Evolutionary conservation across 2,113 vertebrate species (phyloP).

Genomic region (Aspiorhynchus laticeps): DNA sequence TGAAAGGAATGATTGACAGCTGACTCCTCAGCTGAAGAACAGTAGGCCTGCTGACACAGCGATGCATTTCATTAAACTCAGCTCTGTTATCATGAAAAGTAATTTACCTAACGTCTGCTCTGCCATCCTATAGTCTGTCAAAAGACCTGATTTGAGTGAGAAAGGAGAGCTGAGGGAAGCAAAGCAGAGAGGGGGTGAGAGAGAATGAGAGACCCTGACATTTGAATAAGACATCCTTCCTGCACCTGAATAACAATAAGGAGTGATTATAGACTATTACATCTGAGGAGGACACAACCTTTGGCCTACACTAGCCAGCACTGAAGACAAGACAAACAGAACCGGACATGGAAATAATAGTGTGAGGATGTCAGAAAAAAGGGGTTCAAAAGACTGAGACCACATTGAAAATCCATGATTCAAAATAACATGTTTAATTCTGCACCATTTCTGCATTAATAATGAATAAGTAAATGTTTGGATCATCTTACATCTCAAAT

Average conservation of each 20-base stretch:
- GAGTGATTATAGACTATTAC: conserved; percentile 82
- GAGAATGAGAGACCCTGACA: conserved; percentile 60
- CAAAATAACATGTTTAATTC: background rate
- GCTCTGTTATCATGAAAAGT: conserved; percentile 85
- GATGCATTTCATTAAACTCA: conserved; percentile 82
- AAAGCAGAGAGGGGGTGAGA: conserved; percentile 21
- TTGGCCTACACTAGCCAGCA: conserved; percentile 77
- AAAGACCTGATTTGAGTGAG: conserved; percentile 55
- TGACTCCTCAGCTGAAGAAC: conserved; percentile 79
- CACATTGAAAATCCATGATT: background rate
- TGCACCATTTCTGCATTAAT: no score
- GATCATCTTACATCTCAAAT: no score
- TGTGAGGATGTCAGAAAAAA: background rate
- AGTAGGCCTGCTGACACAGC: conserved; percentile 76
- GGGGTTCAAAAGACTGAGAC: conserved; percentile 19
- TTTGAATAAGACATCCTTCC: conserved; percentile 65
- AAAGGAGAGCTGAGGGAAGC: conserved; percentile 28
- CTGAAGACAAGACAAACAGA: conserved; percentile 78
- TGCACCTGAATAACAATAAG: conserved; percentile 78
- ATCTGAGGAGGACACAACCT: conserved; percentile 74
- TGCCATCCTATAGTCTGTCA: conserved; percentile 84
- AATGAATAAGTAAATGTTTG: no score
- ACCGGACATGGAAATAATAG: conserved; percentile 51
- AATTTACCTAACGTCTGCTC: conserved; percentile 82
- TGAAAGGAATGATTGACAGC: conserved; percentile 88